A percentile compares a stretch with the other conserved stretches of the same genome.
These are phyloP conservation scores for Epistrophe eligans DNA, from an alignment of 2,888 invertebrate genomes.

Conservation along the genomic window DNA sequence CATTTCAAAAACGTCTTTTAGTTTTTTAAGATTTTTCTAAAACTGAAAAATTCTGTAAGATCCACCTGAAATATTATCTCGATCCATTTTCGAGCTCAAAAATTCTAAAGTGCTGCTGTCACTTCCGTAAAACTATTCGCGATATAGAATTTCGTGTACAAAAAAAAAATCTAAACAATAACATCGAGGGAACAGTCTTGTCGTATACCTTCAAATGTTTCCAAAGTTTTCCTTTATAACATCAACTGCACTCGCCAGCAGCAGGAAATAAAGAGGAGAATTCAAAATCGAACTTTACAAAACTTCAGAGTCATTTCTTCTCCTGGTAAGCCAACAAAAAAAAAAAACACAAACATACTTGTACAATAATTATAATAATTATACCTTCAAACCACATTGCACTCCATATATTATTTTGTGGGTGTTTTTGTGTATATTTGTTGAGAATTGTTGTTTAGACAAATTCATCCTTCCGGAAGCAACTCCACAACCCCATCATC, in stretches of 20 bases:
- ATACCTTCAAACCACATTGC: slow-evolving; percentile 5
- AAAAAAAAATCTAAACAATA: too few species aligned
- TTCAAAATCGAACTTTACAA: neutral
- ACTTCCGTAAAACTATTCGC: neutral
- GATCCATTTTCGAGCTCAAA: too few species aligned
- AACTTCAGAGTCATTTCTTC: neutral
- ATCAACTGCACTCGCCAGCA: neutral
- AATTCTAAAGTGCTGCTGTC: too few species aligned
- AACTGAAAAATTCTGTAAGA: too few species aligned
- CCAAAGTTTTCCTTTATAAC: neutral
- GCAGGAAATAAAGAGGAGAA: neutral
- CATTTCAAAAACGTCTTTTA: too few species aligned
- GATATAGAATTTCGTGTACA: neutral
- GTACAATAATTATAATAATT: neutral
- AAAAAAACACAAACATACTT: slow-evolving; percentile 8
- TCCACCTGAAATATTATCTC: too few species aligned
- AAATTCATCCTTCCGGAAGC: slow-evolving; percentile 38
- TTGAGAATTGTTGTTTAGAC: slow-evolving; percentile 30
- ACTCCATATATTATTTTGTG: neutral
- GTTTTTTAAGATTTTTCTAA: too few species aligned
- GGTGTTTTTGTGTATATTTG: neutral
- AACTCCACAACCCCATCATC: neutral
- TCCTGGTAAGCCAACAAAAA: neutral
- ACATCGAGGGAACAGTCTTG: neutral
- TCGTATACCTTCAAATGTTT: neutral